phyloP scores from a whole-genome alignment of 1,140 invertebrate genomes.

The Lethrus apterus region DNA sequence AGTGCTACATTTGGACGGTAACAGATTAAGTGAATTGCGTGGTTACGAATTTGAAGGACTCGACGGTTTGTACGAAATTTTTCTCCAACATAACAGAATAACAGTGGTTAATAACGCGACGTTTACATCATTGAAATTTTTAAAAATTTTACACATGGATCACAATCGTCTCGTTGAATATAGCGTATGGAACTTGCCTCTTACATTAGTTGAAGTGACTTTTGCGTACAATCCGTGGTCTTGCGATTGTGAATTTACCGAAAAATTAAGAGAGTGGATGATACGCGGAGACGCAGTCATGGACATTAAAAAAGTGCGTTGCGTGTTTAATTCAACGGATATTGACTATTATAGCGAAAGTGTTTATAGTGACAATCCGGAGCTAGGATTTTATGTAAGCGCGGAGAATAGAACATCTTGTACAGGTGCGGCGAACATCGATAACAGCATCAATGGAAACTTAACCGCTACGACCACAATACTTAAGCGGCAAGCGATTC shows the following conservation, averaged over 20 bases:
- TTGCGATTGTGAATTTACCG: slow-evolving; percentile 78
- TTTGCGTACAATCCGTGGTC: slow-evolving; percentile 79
- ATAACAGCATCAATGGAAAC: slow-evolving; percentile 61
- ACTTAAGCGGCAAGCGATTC: slow-evolving; percentile 59
- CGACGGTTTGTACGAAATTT: slow-evolving; percentile 54
- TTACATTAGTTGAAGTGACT: slow-evolving; percentile 58
- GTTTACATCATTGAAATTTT: slow-evolving; percentile 61
- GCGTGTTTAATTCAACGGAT: slow-evolving; percentile 54
- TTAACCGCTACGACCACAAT: slow-evolving; percentile 61
- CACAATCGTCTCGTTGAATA: slow-evolving; percentile 68
- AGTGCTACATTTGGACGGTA: slow-evolving; percentile 55
- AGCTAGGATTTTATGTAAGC: slow-evolving; percentile 50
- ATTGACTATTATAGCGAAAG: slow-evolving; percentile 50
- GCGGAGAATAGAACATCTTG: slow-evolving; percentile 50
- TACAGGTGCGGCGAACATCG: slow-evolving; percentile 54
- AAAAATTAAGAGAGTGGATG: slow-evolving; percentile 72
- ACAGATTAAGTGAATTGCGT: slow-evolving; percentile 58
- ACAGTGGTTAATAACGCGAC: slow-evolving; percentile 67
- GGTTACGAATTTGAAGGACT: slow-evolving; percentile 71
- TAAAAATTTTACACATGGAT: slow-evolving; percentile 67
- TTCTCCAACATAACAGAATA: slow-evolving; percentile 62
- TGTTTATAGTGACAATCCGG: slow-evolving; percentile 46
- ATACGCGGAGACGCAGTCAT: slow-evolving; percentile 53
- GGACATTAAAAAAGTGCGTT: slow-evolving; percentile 55
- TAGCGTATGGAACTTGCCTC: slow-evolving; percentile 67